These are phyloP conservation scores for Hipparchia semele DNA, from an alignment of 2,888 invertebrate species.

Conservation along the genomic window DNA sequence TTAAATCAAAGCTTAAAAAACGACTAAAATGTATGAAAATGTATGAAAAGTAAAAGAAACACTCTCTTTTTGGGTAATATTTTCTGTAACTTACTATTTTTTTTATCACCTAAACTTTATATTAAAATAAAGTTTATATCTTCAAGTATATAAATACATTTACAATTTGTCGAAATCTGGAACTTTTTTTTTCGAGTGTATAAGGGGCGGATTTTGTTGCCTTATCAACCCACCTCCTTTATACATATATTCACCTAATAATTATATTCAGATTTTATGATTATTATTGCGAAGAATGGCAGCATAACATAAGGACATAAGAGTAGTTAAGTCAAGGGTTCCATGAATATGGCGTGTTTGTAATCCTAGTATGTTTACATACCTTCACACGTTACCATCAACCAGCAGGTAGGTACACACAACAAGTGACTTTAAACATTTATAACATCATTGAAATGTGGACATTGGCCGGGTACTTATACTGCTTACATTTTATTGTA, in stretches of 20 bases:
- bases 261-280: not conserved
- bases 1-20: too few relatives aligned
- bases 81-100: too few relatives aligned
- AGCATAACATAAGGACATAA: conserved; percentile 7
- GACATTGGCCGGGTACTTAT: conserved; percentile 22
- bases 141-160: too few relatives aligned
- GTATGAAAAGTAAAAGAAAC: too few relatives aligned
- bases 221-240: too few relatives aligned
- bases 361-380: conserved; percentile 18
- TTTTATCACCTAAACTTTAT: too few relatives aligned
- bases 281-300: conserved; percentile 2
- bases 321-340: conserved; percentile 14
- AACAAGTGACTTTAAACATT: conserved; percentile 25
- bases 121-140: too few relatives aligned
- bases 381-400: not conserved
- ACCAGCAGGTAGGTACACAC: conserved; percentile 1
- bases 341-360: conserved; percentile 21
- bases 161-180: too few relatives aligned
- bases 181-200: too few relatives aligned
- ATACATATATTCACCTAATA: not conserved
- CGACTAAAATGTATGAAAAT: too few relatives aligned
- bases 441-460: conserved; percentile 28
- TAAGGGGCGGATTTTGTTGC: too few relatives aligned
- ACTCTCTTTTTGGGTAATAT: too few relatives aligned
- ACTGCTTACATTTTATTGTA: conserved; percentile 25